phyloP scores from a whole-genome alignment of 2,888 invertebrate genomes.

The Sinopyrophorus schimmeli region DNA sequence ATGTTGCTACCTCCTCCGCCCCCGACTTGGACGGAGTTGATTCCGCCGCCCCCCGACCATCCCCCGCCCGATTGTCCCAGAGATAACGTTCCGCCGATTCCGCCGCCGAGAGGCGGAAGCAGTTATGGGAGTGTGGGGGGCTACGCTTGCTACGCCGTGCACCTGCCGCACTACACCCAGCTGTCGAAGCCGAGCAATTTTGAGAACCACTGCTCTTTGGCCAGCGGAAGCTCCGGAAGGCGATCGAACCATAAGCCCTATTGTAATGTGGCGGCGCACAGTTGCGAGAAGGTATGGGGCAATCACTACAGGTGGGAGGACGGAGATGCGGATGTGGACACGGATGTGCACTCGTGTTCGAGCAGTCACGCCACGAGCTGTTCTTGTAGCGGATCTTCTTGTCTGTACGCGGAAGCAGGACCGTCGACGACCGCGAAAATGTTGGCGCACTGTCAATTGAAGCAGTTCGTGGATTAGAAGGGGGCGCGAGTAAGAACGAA shows the following conservation, averaged over 20 bases:
- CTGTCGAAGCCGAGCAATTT: constrained; percentile 47
- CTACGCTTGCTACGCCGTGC: constrained; percentile 54
- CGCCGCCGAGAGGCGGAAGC: constrained; percentile 48
- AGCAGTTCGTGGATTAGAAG: constrained; percentile 23
- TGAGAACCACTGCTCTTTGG: constrained; percentile 50
- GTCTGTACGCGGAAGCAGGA: constrained; percentile 64
- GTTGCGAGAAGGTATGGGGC: constrained; percentile 45
- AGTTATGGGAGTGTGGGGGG: constrained; percentile 49
- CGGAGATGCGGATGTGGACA: constrained; percentile 57
- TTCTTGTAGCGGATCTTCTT: constrained; percentile 67
- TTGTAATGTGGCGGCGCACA: constrained; percentile 46
- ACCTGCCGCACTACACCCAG: constrained; percentile 43
- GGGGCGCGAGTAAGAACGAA: no score
- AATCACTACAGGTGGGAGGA: constrained; percentile 48
- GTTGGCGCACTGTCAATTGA: constrained; percentile 44
- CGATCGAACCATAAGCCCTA: constrained; percentile 47
- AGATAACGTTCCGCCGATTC: constrained; percentile 50
- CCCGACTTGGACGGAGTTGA: constrained; percentile 61
- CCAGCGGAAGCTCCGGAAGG: constrained; percentile 51
- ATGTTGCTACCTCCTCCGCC: constrained; percentile 61
- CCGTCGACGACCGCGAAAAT: constrained; percentile 45
- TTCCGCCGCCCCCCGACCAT: constrained; percentile 64
- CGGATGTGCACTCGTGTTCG: constrained; percentile 57
- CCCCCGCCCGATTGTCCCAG: constrained; percentile 59
- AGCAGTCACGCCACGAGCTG: constrained; percentile 59